Evolutionary conservation across 2,797 vertebrate genomes (phyloP), one percentile per base, ranked within the genome.

Genomic region (Helarctos malayanus): DNA sequence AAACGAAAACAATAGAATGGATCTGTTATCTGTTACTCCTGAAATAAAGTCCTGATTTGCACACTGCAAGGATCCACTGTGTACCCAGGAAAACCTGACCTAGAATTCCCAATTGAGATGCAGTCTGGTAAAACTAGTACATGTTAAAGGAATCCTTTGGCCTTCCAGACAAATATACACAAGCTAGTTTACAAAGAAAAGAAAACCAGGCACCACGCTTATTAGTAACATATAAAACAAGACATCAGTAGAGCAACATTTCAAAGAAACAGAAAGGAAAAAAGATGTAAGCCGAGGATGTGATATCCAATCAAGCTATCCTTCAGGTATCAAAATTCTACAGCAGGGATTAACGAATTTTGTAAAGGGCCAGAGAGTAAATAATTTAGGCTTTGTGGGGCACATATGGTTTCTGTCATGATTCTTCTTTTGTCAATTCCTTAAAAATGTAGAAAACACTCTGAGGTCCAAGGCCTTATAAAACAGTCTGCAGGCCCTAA

Each of bases 41-140:
- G 49, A 92, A 85, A 92, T 65, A 95, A 91, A 92, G 61, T 79
- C 59, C 18, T 56, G 29, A 79, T 79, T 91, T 91, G 68, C 56
- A 84, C 84, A 96, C 19, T 91, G 41, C 84, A 69, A 80, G 32
- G 38, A 41, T 32, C n/a, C 49, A 75, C 25, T 63, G 2, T 63
- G 18, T 79, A 78, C 27, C n/a, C 57, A 69, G 65, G 84, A 83
- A 91, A 79, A 79, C 69, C 65, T 68, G 35, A 76, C 10, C 52
- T 91, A 86, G 35, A 84, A 38, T 38, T 69, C 91, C 89, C 38
- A 93, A 69, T 41, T 80, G 65, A 94, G 73, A 84, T 38, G 57
- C 4, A 80, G 23, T 29, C 49, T n/a, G 45, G 21, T 82, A 87
- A 90, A 93, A 93, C 25, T 83, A 90, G 45, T 88, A n/a, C 13